Conservation (phyloP, 1,140 invertebrate species). For the Asobara japonica region DNA sequence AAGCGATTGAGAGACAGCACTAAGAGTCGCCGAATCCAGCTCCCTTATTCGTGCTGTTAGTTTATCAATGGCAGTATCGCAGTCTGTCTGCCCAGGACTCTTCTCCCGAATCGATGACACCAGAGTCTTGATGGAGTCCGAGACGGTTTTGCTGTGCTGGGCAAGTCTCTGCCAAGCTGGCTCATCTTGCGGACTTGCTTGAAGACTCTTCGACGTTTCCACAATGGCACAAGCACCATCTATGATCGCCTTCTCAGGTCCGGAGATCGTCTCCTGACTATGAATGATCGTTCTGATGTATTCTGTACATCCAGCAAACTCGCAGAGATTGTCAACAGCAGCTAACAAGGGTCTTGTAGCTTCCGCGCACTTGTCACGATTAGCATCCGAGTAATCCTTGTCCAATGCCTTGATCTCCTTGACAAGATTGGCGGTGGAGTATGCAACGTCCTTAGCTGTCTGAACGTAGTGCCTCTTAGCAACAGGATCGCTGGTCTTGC, state of each 20-base stretch:
- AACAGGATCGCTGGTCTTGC: conserved; percentile 90
- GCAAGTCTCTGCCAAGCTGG: conserved; percentile 94
- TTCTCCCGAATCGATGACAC: conserved; percentile 94
- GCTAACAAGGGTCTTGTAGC: conserved; percentile 89
- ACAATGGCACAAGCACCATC: conserved; percentile 92
- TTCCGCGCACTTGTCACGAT: conserved; percentile 79
- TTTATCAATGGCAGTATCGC: conserved; percentile 84
- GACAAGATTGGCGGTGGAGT: conserved; percentile 93
- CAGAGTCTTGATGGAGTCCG: conserved; percentile 94
- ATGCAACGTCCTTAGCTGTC: conserved; percentile 96
- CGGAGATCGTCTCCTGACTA: conserved; percentile 88
- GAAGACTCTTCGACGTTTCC: conserved; percentile 87
- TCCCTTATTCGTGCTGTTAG: conserved; percentile 81
- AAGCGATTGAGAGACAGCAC: conserved; percentile 86
- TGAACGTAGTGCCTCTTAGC: conserved; percentile 97
- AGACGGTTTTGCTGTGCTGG: conserved; percentile 92
- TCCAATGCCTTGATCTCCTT: conserved; percentile 95
- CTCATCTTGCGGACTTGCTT: conserved; percentile 89
- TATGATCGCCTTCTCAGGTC: conserved; percentile 83
- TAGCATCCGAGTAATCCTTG: conserved; percentile 81
- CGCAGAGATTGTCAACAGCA: conserved; percentile 91
- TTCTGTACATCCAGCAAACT: conserved; percentile 78
- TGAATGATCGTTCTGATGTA: conserved; percentile 10
- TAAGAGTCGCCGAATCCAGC: conserved; percentile 87
- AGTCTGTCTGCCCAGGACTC: conserved; percentile 95